Evolutionary conservation across 2,888 invertebrate genomes (phyloP).

Genomic region (Lasioglossum marginatum): DNA sequence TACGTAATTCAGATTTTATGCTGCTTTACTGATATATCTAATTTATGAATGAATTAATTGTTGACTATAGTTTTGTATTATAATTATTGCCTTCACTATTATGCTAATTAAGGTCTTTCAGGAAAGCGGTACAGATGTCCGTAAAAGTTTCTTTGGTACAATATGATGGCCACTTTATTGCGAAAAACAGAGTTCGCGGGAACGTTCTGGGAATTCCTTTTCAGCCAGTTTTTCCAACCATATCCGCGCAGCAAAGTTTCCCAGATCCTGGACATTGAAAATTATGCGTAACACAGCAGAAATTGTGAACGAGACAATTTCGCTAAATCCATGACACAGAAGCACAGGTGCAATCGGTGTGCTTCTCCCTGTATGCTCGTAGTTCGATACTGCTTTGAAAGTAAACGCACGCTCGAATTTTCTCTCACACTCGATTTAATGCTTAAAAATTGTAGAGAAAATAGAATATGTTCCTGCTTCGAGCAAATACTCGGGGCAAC

Average conservation of each 20-base stretch:
- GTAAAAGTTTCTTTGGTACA: not conserved
- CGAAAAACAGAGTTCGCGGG: not conserved
- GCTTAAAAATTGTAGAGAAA: not conserved
- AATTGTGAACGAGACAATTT: slow-evolving; percentile 8
- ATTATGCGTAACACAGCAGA: slow-evolving; percentile 9
- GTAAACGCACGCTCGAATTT: not conserved
- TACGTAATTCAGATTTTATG: too few species aligned
- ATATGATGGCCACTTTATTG: not conserved
- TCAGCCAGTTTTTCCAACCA: not conserved
- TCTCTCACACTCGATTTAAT: not conserved
- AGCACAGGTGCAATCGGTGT: not conserved
- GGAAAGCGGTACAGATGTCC: not conserved
- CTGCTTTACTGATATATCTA: too few species aligned
- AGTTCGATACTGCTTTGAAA: not conserved
- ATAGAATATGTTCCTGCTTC: not conserved
- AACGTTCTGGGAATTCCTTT: not conserved
- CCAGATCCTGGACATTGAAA: slow-evolving; percentile 15
- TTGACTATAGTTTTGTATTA: not conserved
- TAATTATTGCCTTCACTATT: not conserved
- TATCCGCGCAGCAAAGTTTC: slow-evolving; percentile 8
- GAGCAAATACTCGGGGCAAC: not conserved
- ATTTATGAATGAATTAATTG: not conserved
- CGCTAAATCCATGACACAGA: slow-evolving; percentile 12
- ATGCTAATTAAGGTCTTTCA: not conserved
- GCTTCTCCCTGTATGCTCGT: not conserved